These are phyloP conservation scores for Yponomeuta cagnagella DNA, from an alignment of 2,888 invertebrate species.

Conservation along the genomic window DNA sequence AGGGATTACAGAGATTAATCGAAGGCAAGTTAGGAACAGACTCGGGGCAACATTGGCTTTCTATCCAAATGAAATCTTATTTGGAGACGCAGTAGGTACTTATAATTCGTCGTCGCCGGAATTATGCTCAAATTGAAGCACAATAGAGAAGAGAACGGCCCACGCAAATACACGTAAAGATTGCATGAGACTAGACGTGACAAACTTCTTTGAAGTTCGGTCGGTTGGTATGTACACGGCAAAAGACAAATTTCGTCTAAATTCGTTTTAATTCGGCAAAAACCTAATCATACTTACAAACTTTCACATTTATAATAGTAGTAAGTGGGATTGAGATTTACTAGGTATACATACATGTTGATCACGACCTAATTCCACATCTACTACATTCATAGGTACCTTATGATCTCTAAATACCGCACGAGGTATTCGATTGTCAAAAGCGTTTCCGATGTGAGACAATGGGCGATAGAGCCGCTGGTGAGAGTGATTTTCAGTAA, in stretches of 20 bases:
- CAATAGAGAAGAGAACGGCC: slow-evolving; percentile 48
- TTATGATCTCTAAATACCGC: background rate
- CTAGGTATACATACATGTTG: background rate
- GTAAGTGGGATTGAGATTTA: too few species aligned
- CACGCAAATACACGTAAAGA: slow-evolving; percentile 33
- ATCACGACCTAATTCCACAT: background rate
- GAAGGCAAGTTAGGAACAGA: slow-evolving; percentile 46
- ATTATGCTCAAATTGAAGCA: slow-evolving; percentile 51
- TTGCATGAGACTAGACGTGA: slow-evolving; percentile 14
- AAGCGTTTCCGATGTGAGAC: slow-evolving; percentile 46
- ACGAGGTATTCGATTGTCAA: slow-evolving; percentile 42
- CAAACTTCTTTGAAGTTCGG: background rate
- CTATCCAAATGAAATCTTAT: slow-evolving; percentile 22
- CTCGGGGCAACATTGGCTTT: slow-evolving; percentile 28
- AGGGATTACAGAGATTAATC: background rate
- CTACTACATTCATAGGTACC: background rate
- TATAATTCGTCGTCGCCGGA: slow-evolving; percentile 50
- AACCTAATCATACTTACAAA: background rate
- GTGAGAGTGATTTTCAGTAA: slow-evolving; percentile 57
- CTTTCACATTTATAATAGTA: too few species aligned
- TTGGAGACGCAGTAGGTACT: slow-evolving; percentile 24
- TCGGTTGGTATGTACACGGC: too few species aligned
- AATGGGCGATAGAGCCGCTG: slow-evolving; percentile 42
- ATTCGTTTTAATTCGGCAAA: background rate
- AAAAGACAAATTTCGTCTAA: background rate